phyloP scores from a whole-genome alignment of 2,113 vertebrate species.

The Arizona elegans region DNA sequence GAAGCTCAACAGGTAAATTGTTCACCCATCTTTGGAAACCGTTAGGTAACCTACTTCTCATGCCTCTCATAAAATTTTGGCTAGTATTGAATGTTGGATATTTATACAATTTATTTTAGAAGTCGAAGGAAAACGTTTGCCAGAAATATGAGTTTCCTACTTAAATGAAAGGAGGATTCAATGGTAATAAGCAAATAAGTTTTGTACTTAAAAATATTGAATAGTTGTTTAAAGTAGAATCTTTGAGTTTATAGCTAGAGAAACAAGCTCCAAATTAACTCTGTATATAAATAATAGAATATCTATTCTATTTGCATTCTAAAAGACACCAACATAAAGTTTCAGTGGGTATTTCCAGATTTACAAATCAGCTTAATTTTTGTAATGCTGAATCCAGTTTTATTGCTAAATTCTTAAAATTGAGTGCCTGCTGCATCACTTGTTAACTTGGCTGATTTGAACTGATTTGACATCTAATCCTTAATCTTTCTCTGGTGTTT shows the following conservation, averaged over 20 bases:
- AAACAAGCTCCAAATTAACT: not conserved
- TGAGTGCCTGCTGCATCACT: not conserved
- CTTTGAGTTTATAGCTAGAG: not conserved
- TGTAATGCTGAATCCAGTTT: not conserved
- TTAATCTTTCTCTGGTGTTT: not conserved
- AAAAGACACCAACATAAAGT: not conserved
- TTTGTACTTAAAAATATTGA: not conserved
- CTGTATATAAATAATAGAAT: fast-evolving
- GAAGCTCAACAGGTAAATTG: constrained; percentile 75
- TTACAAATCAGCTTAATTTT: not conserved
- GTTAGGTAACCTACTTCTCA: not conserved
- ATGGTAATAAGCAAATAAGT: not conserved
- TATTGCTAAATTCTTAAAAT: not conserved
- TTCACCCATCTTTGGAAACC: not conserved
- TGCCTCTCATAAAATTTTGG: not conserved
- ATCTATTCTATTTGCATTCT: not conserved
- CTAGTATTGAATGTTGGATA: not conserved
- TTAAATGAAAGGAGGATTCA: not conserved
- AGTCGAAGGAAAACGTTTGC: not conserved
- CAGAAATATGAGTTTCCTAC: not conserved
- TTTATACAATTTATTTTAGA: not conserved
- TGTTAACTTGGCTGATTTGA: fast-evolving
- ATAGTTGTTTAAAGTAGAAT: not conserved
- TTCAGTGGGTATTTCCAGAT: not conserved
- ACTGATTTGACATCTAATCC: not conserved